These are phyloP conservation scores for Ophion slaviceki DNA, from an alignment of 2,888 invertebrate species.

Conservation along the genomic window DNA sequence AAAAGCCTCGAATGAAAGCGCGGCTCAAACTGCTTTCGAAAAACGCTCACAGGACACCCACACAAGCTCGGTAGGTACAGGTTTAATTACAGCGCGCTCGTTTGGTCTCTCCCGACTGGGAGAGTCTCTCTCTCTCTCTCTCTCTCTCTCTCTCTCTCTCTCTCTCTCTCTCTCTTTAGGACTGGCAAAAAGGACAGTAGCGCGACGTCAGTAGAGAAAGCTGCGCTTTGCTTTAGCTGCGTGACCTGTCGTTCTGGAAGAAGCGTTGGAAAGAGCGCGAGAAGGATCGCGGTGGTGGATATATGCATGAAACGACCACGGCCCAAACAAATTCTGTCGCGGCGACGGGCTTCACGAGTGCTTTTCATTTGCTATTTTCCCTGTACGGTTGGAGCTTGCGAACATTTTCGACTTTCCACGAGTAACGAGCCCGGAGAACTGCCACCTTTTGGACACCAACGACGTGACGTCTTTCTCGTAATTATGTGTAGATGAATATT, in stretches of 20 bases:
- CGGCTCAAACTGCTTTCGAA: conserved; percentile 63
- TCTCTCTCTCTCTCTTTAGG: not conserved
- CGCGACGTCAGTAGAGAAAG: conserved; percentile 56
- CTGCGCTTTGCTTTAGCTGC: conserved; percentile 46
- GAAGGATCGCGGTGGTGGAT: conserved; percentile 27
- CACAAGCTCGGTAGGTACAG: conserved; percentile 40
- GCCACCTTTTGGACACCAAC: not conserved
- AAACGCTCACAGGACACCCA: conserved; percentile 54
- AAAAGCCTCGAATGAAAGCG: conserved; percentile 59
- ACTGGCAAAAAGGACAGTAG: conserved; percentile 51
- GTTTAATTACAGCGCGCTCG: conserved; percentile 64
- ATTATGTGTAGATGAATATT: not conserved
- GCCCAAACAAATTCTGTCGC: conserved; percentile 55
- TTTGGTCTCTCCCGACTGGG: conserved; percentile 8
- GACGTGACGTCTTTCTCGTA: not conserved
- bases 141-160: conserved; percentile 1
- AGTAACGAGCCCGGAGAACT: conserved; percentile 51
- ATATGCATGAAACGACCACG: conserved; percentile 27
- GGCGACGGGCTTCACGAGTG: conserved; percentile 34
- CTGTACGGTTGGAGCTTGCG: conserved; percentile 48
- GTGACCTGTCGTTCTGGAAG: conserved; percentile 34
- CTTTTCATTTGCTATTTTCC: conserved; percentile 32
- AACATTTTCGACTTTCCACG: conserved; percentile 15
- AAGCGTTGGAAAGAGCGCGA: conserved; percentile 25
- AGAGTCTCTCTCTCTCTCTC: conserved; percentile 2